Percentiles rank a stretch among this genome's conserved stretches.
Evolutionary conservation across 2,797 vertebrate genomes (phyloP).

Genomic region (Loris lydekkerianus): DNA sequence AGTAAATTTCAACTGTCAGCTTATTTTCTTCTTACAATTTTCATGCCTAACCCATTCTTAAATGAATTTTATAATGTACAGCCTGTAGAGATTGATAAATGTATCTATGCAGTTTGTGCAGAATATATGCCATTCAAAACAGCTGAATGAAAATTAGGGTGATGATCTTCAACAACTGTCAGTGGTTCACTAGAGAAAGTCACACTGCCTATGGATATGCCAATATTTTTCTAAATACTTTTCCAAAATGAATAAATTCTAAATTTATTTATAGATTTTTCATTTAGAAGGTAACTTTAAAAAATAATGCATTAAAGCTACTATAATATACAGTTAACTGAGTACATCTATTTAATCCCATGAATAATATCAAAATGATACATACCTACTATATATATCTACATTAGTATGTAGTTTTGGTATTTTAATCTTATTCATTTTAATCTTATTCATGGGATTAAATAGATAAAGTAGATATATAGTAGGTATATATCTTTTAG

Average conservation of each 20-base stretch:
- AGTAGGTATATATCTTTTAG: too few species aligned
- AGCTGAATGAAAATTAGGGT: neutral
- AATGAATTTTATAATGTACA: neutral
- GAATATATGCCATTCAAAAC: neutral
- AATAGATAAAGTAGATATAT: too few species aligned
- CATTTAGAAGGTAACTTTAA: neutral
- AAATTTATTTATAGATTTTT: neutral
- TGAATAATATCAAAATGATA: neutral
- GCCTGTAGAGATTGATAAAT: neutral
- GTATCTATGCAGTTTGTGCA: neutral
- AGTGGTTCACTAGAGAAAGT: neutral
- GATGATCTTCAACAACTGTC: neutral
- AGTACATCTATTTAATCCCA: neutral
- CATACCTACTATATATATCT: neutral
- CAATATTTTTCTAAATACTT: neutral
- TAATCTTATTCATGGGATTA: too few species aligned
- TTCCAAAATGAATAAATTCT: neutral
- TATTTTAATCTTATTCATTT: neutral
- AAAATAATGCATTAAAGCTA: neutral
- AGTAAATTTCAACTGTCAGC: neutral
- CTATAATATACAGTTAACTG: neutral
- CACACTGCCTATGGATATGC: neutral
- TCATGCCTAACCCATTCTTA: neutral
- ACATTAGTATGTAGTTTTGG: too few species aligned
- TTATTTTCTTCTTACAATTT: neutral